Evolutionary conservation across 2,797 vertebrate species (phyloP), one percentile per base, ranked within the genome.

Genomic region (Ctenopoma multispine): DNA sequence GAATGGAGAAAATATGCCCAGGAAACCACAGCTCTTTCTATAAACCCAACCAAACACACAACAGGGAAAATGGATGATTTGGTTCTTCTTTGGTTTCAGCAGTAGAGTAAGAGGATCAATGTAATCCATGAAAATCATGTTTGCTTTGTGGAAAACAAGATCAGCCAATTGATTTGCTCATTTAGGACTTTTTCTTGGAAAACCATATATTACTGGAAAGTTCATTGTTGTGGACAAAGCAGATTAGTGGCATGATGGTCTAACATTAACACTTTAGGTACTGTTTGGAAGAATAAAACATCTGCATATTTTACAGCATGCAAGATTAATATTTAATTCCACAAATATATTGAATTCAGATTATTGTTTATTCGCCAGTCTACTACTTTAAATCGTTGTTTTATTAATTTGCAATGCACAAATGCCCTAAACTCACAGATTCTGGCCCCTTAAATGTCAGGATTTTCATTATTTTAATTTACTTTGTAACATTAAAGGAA

Each of bases 141-240:
- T 85, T 59, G 31, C 72, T 53, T 36, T 56, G 47, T 54, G 27
- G 23, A 73, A 75, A 80, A 69, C 59, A 21, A 10, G 53, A 80
- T 73, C 34, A 78, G 31, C 5, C 47, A 17, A 85, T 81, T 71
- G 78, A 83, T 75, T 81, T 83, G 53, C 27, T 79, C 60, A 60
- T 75, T 46, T 21, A 15, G 41, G 60, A 79, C 47, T 34, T 79
- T 72, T 72, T 64, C 63, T 63, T 64, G 40, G 27, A 77, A 84
- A 82, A 49, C 1, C 20, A 4, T n/a, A 11, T 0, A 3, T 67
- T 65, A 70, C 27, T 67, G 20, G 41, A 63, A 54, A 54, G 46
- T 63, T 17, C 20, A 44, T 48, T 5, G 6, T 21, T 3, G 36
- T 36, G 36, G 36, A 36, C 36, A 36, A 36, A 50, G 36, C 15